Evolutionary conservation across 2,113 vertebrate species (phyloP).

Genomic region (Acanthochromis polyacanthus): DNA sequence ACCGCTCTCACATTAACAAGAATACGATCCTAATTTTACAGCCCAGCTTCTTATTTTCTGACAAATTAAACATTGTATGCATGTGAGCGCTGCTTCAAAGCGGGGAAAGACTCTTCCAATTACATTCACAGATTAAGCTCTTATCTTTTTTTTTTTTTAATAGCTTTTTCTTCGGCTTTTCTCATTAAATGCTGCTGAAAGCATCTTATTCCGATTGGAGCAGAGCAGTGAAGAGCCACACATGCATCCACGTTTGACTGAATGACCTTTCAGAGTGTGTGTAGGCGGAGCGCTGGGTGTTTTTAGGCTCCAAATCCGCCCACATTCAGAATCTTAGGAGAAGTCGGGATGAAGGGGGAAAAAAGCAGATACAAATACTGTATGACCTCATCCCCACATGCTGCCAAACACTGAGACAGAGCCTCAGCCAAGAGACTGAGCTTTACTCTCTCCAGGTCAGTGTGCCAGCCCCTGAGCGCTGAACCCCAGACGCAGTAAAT

Average conservation of each 20-base stretch:
- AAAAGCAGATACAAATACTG: not conserved
- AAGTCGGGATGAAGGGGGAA: not conserved
- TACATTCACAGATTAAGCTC: not conserved
- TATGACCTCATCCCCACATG: conserved; percentile 30
- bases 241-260: conserved; percentile 12
- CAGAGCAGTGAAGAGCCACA: not conserved
- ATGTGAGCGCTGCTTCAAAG: conserved; percentile 6
- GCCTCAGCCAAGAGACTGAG: conserved; percentile 10
- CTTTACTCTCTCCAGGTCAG: conserved; percentile 27
- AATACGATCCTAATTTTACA: conserved; percentile 26
- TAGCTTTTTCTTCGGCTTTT: not conserved
- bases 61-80: conserved; percentile 1
- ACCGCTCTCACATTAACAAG: conserved; percentile 15
- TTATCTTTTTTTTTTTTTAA: not conserved
- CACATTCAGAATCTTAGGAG: not conserved
- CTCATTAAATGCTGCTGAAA: not conserved
- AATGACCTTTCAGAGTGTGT: conserved; percentile 13
- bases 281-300: conserved; percentile 18
- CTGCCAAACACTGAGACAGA: conserved; percentile 44
- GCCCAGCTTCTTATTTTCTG: conserved; percentile 8
- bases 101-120: not conserved
- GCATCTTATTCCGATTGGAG: not conserved
- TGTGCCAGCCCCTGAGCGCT: conserved; percentile 14
- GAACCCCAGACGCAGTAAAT: not conserved
- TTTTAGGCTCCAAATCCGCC: not conserved